Conservation (phyloP, 1,140 invertebrate genomes). For the Rhynchophorus ferrugineus region DNA sequence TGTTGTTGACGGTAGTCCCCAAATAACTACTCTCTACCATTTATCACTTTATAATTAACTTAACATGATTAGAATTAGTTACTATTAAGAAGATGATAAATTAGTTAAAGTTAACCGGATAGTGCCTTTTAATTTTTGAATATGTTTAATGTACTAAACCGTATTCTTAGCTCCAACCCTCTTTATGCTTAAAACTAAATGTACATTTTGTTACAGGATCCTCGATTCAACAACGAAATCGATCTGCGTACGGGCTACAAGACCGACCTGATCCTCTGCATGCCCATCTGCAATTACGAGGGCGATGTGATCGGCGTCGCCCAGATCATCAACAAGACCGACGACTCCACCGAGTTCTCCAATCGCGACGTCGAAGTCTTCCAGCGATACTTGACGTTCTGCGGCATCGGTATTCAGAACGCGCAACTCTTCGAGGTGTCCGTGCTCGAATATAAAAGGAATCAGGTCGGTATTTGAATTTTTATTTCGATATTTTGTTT, state of each 20-base stretch:
- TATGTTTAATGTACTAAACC: no score
- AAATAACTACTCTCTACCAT: no score
- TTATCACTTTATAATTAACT: no score
- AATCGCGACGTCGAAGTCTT: slow-evolving; percentile 82
- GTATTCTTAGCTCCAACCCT: background rate
- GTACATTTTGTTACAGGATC: slow-evolving; percentile 50
- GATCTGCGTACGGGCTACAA: slow-evolving; percentile 88
- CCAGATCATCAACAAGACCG: slow-evolving; percentile 94
- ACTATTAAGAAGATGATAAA: no score
- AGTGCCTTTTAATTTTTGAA: no score
- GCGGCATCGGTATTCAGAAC: slow-evolving; percentile 95
- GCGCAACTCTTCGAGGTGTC: slow-evolving; percentile 94
- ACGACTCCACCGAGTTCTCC: slow-evolving; percentile 78
- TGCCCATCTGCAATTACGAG: slow-evolving; percentile 94
- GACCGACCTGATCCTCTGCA: slow-evolving; percentile 82
- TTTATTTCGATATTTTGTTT: no score
- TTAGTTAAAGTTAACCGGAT: no score
- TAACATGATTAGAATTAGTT: no score
- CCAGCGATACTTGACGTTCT: slow-evolving; percentile 86
- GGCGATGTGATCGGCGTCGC: slow-evolving; percentile 94
- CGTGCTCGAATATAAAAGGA: slow-evolving; percentile 84
- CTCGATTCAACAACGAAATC: slow-evolving; percentile 84
- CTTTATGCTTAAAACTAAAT: background rate
- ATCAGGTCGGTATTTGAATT: slow-evolving; percentile 57
- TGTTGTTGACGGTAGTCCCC: no score